Base-by-base conservation (phyloP, 2,113 vertebrate species). In the Rostratula benghalensis region DNA sequence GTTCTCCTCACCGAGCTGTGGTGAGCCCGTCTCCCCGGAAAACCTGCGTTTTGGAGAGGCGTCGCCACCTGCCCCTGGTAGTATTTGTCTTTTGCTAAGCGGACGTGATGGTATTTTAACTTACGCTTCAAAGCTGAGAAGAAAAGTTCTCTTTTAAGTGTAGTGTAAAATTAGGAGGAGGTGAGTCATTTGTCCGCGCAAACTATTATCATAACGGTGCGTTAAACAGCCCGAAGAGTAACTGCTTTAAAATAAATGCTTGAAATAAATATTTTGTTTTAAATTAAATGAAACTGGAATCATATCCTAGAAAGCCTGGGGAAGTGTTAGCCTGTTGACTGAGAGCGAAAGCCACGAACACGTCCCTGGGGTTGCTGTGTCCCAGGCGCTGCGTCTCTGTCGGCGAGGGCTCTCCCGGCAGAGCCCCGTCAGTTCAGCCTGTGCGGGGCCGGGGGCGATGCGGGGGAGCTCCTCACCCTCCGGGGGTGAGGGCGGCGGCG, bases 11-110 rank as follows among this genome's bases (percentile, higher is more conserved):
- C 35, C 16, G 15, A 48, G 14, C n/a, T 33, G 13, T 4, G 13
- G 22, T 1, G 28, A 64, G 33, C 27, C 13, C 12, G 35, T 3
- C 56, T 57, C 50, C 6, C 14, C 25, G 63, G 28, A 25, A 0
- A 1, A 2, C 7, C 4, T 13, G 8, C 30, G 0, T 20, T 86
- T 83, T 24, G 46, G 25, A 51, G 23, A 39, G 23, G 27, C 18
- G 43, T n/a, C 33, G 11, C 8, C 13, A 1, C 10, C 10, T 16
- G n/a, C 10, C 5, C 14, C 2, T 5, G 10, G 1, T 4, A 3
- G 9, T 35, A 22, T 54, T 35, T 18, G 35, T 25, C 50, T 31
- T 24, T 39, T 39, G 71, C 8, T 41, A 11, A 48, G 18, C 3
- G 7, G 39, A 12, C 31, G 3, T 17, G 3, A 24, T 1, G 23